phyloP scores from a whole-genome alignment of 2,888 invertebrate genomes.

The Atrina japonica region DNA sequence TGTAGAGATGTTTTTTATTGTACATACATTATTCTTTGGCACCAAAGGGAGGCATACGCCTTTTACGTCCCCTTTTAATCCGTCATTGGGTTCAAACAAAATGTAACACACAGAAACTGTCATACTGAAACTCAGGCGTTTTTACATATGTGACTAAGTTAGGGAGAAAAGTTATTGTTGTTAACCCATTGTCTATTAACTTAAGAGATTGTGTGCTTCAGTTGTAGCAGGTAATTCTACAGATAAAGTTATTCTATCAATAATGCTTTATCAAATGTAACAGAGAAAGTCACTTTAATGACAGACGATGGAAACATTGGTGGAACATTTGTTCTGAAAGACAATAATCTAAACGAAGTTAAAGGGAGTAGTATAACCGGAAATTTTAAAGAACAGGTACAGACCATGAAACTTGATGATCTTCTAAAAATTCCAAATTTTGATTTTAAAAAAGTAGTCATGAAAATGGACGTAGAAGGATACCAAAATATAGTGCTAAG shows the following conservation, averaged over 20 bases:
- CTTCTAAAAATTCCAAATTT: slow-evolving; percentile 30
- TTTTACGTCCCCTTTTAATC: no score
- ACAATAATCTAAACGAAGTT: slow-evolving; percentile 26
- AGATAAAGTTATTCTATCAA: slow-evolving; percentile 17
- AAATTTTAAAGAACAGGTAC: slow-evolving; percentile 8
- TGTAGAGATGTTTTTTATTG: no score
- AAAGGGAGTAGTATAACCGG: slow-evolving; percentile 10
- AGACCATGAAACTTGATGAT: slow-evolving; percentile 31
- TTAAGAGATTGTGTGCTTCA: slow-evolving; percentile 35
- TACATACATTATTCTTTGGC: no score
- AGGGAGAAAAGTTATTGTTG: slow-evolving; percentile 29
- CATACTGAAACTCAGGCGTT: slow-evolving; percentile 37
- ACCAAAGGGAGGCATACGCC: no score
- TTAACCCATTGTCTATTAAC: slow-evolving; percentile 35
- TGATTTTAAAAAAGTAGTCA: slow-evolving; percentile 33
- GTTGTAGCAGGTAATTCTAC: slow-evolving; percentile 16
- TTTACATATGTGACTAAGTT: slow-evolving; percentile 37
- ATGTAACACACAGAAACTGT: no score
- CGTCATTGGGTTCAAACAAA: no score
- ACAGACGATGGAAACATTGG: slow-evolving; percentile 34
- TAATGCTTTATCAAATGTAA: slow-evolving; percentile 33
- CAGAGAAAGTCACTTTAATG: slow-evolving; percentile 27
- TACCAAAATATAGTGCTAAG: slow-evolving; percentile 30
- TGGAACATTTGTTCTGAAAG: slow-evolving; percentile 37
- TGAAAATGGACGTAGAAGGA: slow-evolving; percentile 44